These are phyloP conservation scores for Lutraria rhynchaena DNA, from an alignment of 1,140 invertebrate species.

Conservation along the genomic window DNA sequence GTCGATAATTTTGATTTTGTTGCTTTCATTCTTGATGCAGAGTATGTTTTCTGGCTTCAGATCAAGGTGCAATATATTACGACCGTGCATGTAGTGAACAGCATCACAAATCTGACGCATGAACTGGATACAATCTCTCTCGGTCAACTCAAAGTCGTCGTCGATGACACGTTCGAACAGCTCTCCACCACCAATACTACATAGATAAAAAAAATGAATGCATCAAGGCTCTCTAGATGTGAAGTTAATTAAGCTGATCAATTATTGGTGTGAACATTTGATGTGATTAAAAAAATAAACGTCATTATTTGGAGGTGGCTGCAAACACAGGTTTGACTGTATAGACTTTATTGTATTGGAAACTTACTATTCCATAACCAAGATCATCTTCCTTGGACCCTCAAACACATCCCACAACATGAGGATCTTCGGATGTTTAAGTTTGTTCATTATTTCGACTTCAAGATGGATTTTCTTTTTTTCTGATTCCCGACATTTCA, in stretches of 20 bases:
- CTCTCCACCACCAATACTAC: conserved; percentile 94
- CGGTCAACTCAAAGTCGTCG: conserved; percentile 95
- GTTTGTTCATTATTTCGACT: conserved; percentile 99
- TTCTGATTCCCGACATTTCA: conserved; percentile 90
- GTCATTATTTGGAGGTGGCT: no score
- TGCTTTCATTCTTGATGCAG: conserved; percentile 91
- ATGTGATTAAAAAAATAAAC: no score
- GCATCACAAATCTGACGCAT: conserved; percentile 95
- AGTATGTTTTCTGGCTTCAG: conserved; percentile 97
- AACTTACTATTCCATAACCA: conserved; percentile 99
- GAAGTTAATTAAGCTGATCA: no score
- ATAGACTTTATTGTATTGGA: no score
- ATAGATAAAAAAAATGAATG: conserved; percentile 40
- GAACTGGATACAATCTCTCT: conserved; percentile 95
- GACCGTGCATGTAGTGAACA: conserved; percentile 94
- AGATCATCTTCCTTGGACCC: conserved; percentile 98
- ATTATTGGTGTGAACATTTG: no score
- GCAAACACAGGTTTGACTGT: no score
- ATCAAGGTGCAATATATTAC: conserved; percentile 93
- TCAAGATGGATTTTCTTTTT: conserved; percentile 97
- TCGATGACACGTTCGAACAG: conserved; percentile 95
- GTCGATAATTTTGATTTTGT: conserved; percentile 81
- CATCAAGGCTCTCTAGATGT: no score
- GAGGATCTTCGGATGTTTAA: conserved; percentile 98
- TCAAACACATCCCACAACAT: conserved; percentile 99